These are phyloP conservation scores for Piprites chloris DNA, from an alignment of 2,113 vertebrate genomes.

Conservation along the genomic window DNA sequence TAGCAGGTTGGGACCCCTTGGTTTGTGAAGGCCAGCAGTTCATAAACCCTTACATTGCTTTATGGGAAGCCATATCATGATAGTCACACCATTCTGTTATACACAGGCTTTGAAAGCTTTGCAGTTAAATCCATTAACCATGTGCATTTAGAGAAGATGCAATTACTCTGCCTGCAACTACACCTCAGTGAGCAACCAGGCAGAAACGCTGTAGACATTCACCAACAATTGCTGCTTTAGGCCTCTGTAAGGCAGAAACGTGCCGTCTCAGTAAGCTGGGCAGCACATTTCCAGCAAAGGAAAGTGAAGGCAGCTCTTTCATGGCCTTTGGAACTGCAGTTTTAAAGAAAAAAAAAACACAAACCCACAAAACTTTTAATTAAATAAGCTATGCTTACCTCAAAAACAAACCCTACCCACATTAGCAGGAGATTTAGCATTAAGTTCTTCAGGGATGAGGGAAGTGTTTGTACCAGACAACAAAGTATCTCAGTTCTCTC, in stretches of 20 bases:
- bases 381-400: background rate
- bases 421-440: background rate
- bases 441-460: background rate
- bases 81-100: background rate
- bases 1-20: background rate
- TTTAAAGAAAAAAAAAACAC: background rate
- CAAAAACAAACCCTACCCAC: background rate
- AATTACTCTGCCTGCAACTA: background rate
- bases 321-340: background rate
- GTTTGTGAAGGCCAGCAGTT: background rate
- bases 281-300: background rate
- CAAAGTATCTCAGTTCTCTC: rapidly evolving
- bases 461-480: background rate
- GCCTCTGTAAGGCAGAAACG: background rate
- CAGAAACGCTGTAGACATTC: background rate
- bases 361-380: background rate
- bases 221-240: background rate
- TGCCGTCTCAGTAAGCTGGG: background rate
- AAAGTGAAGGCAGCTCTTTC: background rate
- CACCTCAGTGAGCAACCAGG: background rate
- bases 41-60: background rate
- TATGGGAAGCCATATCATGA: background rate
- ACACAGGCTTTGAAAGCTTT: background rate
- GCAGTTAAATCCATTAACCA: background rate
- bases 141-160: background rate